Evolutionary conservation across 2,113 vertebrate genomes (phyloP).

Genomic region (Plecturocebus donacophilus): DNA sequence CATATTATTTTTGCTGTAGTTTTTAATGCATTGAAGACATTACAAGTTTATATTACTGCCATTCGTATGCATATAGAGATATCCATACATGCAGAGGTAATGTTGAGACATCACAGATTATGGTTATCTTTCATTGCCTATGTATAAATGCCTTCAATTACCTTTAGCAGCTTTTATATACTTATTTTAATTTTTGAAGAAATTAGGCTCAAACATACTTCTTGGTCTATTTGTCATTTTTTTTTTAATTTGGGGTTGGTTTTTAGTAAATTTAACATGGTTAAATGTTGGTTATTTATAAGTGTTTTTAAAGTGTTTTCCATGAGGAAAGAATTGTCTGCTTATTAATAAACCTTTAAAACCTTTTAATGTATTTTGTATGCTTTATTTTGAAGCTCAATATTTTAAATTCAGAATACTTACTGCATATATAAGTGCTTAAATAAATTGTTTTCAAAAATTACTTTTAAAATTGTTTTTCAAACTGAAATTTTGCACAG

Average conservation of each 20-base stretch:
- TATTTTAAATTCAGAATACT: background rate
- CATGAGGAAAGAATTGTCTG: background rate
- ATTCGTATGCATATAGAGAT: background rate
- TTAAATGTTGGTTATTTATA: background rate
- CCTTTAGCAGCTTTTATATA: background rate
- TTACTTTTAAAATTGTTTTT: background rate
- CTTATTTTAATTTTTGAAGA: background rate
- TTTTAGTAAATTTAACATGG: background rate
- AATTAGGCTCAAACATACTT: background rate
- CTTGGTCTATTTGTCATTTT: background rate
- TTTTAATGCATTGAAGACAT: background rate
- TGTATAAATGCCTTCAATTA: background rate
- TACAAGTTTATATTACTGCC: background rate
- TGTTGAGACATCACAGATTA: background rate
- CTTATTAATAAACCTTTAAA: background rate
- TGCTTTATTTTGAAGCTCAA: background rate
- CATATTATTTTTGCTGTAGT: background rate
- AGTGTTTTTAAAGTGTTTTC: background rate
- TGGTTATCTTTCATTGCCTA: background rate
- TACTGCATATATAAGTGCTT: background rate
- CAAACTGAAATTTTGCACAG: background rate
- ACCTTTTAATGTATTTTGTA: background rate
- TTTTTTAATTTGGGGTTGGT: background rate
- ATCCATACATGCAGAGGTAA: background rate
- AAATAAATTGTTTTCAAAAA: background rate